Percentiles rank a stretch among this genome's conserved stretches.
Evolutionary conservation across 53 echinoderm and acorn worm species (phyloP).

Genomic region (Zoroaster sp.): DNA sequence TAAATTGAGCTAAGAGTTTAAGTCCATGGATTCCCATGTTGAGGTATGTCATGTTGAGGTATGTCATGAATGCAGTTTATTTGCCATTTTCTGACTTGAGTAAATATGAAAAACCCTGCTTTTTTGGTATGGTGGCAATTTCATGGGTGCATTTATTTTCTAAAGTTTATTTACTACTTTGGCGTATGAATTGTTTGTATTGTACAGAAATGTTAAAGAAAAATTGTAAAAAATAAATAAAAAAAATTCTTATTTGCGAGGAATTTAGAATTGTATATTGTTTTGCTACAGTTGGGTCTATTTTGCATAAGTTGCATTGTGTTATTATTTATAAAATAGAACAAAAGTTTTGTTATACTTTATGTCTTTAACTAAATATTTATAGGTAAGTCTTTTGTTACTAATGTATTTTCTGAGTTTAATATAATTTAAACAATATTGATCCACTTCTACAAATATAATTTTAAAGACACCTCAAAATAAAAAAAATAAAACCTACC

Average conservation of each 20-base stretch:
- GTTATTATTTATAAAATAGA: constrained; percentile 47
- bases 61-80: neutral
- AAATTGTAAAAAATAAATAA: constrained; percentile 17
- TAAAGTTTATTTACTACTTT: constrained; percentile 18
- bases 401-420: neutral
- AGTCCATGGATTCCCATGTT: constrained; percentile 5
- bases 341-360: constrained; percentile 42
- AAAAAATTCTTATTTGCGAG: neutral
- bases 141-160: constrained; percentile 47
- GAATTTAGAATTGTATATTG: constrained; percentile 49
- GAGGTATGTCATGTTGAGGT: neutral
- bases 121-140: constrained; percentile 16
- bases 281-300: constrained; percentile 45
- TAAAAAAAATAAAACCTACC: neutral
- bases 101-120: constrained; percentile 37
- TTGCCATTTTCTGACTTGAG: constrained; percentile 18
- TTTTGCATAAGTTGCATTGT: constrained; percentile 59
- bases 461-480: neutral
- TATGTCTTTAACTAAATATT: constrained; percentile 14
- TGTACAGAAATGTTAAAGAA: constrained; percentile 34
- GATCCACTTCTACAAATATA: neutral
- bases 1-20: constrained; percentile 46
- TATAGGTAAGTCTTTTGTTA: constrained; percentile 4
- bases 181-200: constrained; percentile 22
- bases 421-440: neutral